Conservation (phyloP, 2,888 invertebrate species). For the Sminthurinus aureus region DNA sequence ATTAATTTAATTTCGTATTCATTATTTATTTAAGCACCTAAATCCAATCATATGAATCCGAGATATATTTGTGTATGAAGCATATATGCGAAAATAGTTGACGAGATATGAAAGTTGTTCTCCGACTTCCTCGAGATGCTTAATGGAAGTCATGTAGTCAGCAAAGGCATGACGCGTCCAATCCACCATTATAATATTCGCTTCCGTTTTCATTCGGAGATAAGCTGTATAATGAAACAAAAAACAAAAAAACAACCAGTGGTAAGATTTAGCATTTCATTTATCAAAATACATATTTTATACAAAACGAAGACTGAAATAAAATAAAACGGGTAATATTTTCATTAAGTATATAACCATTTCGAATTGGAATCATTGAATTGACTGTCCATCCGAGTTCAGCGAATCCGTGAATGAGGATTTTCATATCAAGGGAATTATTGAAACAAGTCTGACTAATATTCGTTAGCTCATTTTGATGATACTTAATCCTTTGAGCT, state of each 20-base stretch:
- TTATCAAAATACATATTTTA: not conserved
- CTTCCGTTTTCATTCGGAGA: conserved; percentile 43
- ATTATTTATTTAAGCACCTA: not conserved
- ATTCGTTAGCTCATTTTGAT: conserved; percentile 2
- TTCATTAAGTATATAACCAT: not conserved
- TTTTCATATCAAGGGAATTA: conserved; percentile 39
- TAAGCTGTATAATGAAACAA: conserved; percentile 45
- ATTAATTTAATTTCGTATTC: too few species aligned
- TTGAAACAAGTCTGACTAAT: conserved; percentile 30
- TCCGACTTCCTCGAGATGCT: conserved; percentile 50
- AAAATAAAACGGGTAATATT: too few species aligned
- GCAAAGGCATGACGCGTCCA: conserved; percentile 48
- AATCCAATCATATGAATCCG: conserved; percentile 39
- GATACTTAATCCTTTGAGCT: conserved; percentile 4
- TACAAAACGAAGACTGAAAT: too few species aligned
- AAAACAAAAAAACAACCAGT: not conserved
- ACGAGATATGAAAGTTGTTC: conserved; percentile 50
- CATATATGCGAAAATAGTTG: conserved; percentile 37
- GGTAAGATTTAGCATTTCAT: not conserved
- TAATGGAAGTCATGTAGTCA: conserved; percentile 49
- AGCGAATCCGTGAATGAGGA: conserved; percentile 54
- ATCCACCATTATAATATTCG: conserved; percentile 50
- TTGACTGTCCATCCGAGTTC: conserved; percentile 13
- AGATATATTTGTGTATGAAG: conserved; percentile 15
- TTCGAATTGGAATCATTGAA: conserved; percentile 25